Base-by-base conservation (phyloP, 2,888 invertebrate species). In the Ophion obscuratus region DNA sequence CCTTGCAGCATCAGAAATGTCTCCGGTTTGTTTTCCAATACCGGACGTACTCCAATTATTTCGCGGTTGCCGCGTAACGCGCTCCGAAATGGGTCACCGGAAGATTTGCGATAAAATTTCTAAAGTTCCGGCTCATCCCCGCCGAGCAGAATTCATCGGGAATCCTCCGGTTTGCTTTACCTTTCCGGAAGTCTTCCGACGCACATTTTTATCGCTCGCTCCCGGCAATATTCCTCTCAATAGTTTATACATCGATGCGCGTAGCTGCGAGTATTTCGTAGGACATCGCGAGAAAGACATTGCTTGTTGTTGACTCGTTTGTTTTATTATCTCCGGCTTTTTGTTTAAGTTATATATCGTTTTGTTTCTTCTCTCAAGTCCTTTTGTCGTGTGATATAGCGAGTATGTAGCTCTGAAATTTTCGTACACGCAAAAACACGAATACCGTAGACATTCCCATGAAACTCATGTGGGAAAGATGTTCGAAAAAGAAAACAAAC, bases 301-400 rank as follows among this genome's bases (percentile, higher is more conserved):
- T 57, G 74, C 71, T 68, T 62, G 78, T 78, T 78, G 85, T 81
- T 78, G 31, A 85, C 40, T 64, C 64, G 67, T 81, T 73, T 64
- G 53, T 81, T 78, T 78, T 31, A 62, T 76, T 64, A 64, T 71
- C 67, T 80, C 61, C 73, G 68, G 68, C 44, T 40, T 17, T 64
- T 85, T 74, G 86, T 87, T 89, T 85, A 83, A 81, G 76, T 80
- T 68, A 77, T 87, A n/a, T 81, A 62, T 80, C 40, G 40, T 70
- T 68, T 78, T 73, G 80, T 84, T 87, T 87, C 86, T 75, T 88
- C 62, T 84, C 71, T 44, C 4, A 57, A 62, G 87, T 89, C 88
- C 87, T 85, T 88, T 89, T 88, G n/a, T 88, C 85, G 87, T 88
- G 87, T 85, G 87, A 85, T 86, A 81, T 81, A 89, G 88, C 88